These are phyloP conservation scores for Agapornis canus DNA, from an alignment of 2,797 vertebrate genomes.

Conservation along the genomic window DNA sequence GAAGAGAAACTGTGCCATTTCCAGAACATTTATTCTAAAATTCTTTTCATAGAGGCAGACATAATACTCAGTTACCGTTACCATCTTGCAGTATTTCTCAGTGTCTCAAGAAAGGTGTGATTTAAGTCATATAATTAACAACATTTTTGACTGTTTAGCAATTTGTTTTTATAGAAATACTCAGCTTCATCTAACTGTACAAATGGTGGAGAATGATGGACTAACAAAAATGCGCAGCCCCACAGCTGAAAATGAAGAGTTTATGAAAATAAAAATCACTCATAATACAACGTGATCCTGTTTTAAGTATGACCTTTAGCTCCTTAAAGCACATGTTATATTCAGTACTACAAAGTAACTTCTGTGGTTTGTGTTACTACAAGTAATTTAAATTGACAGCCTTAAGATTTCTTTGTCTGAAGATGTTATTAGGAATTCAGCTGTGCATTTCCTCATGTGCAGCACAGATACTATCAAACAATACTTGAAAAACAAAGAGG, in stretches of 20 bases:
- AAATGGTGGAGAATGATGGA: slow-evolving; percentile 31
- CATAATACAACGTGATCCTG: slow-evolving; percentile 3
- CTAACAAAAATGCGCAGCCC: neutral
- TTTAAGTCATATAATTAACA: slow-evolving; percentile 63
- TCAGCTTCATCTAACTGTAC: neutral
- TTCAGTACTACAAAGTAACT: neutral
- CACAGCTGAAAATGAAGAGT: neutral
- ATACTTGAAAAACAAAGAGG: neutral
- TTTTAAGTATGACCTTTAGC: slow-evolving; percentile 24
- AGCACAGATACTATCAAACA: neutral
- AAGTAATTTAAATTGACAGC: slow-evolving; percentile 21
- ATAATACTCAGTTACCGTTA: slow-evolving; percentile 32
- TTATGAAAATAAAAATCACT: slow-evolving; percentile 35
- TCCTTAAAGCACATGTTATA: neutral
- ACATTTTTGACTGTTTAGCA: slow-evolving; percentile 47
- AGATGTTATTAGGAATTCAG: slow-evolving; percentile 23
- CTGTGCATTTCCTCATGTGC: neutral
- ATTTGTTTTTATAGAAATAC: slow-evolving; percentile 52
- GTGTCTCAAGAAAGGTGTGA: neutral
- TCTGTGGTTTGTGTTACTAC: neutral
- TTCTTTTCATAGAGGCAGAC: slow-evolving; percentile 27
- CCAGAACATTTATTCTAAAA: slow-evolving; percentile 29
- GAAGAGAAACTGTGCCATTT: slow-evolving; percentile 17
- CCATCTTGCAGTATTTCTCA: slow-evolving; percentile 37
- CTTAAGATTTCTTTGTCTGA: slow-evolving; percentile 19